Base-by-base conservation (phyloP, 2,113 vertebrate species). In the Hippocampus guttulatus region DNA sequence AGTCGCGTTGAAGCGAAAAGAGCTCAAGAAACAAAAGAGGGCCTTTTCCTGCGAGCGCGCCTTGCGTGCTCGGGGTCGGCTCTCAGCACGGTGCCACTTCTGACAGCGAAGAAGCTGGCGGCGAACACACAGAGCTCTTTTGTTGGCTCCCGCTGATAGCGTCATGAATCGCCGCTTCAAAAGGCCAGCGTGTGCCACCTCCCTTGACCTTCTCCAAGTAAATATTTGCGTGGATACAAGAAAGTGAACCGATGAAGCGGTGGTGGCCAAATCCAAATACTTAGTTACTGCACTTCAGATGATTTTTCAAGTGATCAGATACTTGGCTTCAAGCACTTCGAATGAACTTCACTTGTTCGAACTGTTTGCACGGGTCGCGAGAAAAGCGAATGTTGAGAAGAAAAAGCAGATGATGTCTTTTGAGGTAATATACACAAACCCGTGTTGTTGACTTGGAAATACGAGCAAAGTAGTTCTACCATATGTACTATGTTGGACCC, bases 121-220 rank as follows among this genome's bases (percentile, higher is more conserved):
- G 51, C 52, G 21, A 5, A 45, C 67, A 89, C 80, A 87, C 70
- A 80, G 71, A 23, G 8, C 23, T 70, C 86, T 84, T 87, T 33
- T 91, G 81, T 82, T 60, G n/a, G 64, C 81, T 72, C 68, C 77
- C 20, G 45, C 83, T 64, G 74, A 79, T 80, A 76, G 55, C 68
- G 25, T 71, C 83, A 88, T 82, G 74, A 90, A 88, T 86, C 79
- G 76, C 52, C 47, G 62, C 75, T 85, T 89, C 85, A 86, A 82
- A 87, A 80, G 57, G 7, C 30, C 67, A 55, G 69, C 38, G 71
- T 64, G 71, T 70, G 66, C 67, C 57, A 64, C 84, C 71, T 69
- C 76, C 61, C 68, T 57, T 73, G 73, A 71, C 60, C 75, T 69
- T 65, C 74, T 58, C 60, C 11, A 69, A 81, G 81, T 43, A 43